Base-by-base conservation (phyloP, 1,140 invertebrate species). In the Heliconius hewitsoni region DNA sequence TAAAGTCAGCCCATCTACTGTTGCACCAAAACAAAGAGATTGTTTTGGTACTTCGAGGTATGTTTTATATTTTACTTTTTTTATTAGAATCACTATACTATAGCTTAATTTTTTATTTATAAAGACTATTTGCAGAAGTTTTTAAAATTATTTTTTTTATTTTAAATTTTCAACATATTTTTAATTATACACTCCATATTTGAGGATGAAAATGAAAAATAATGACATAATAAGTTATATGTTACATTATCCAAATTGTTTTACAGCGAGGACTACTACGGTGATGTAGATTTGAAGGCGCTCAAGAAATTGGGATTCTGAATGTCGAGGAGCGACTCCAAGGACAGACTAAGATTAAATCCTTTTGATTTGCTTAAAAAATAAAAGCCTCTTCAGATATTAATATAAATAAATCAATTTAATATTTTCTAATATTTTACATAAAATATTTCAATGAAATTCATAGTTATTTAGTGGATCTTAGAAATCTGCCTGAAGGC, bases 221-320 rank as follows among this genome's bases (percentile, higher is more conserved):
- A 8, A 55, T 55, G 19, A 55, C 5, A 55, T 19, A 55, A n/a
- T 55, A 18, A 55, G 8, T 55, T 55, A 19, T 55, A 19, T 55
- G 4, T 73, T 18, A 77, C 18, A 74, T 78, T 75, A 72, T 71
- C 71, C 70, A 11, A 57, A 75, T 84, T 80, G 72, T 87, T 93
- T 95, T 95, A 91, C 95, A 98, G 97, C 92, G 97, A 97, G 95
- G 97, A 98, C 95, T 98, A 98, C 95, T 97, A 98, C 89, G 97
- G 97, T 88, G 97, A 97, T 89, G 96, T 98, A 85, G 97, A 98
- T 94, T 94, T 97, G 82, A 97, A 97, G 93, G 96, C 97, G 75
- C 95, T 98, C 81, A 97, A 97, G 95, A 97, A 97, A 93, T 93
- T 97, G 91, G 97, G 97, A 92, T 97, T 96, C 94, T 96, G 96